These are phyloP conservation scores for Motacilla alba DNA, from an alignment of 2,113 vertebrate genomes.

Conservation along the genomic window DNA sequence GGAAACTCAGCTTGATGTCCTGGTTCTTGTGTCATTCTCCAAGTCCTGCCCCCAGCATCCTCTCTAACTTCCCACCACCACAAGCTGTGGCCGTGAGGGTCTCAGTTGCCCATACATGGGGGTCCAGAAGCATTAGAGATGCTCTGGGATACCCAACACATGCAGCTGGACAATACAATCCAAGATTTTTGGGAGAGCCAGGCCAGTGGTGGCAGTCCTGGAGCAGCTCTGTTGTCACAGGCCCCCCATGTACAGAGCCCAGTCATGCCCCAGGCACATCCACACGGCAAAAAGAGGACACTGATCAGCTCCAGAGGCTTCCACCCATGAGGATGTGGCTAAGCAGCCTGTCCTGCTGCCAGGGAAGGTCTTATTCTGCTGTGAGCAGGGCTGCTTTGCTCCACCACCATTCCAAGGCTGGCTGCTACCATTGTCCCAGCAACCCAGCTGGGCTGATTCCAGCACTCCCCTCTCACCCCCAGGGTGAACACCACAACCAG, in stretches of 20 bases:
- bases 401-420: background rate
- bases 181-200: background rate
- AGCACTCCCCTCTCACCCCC: background rate
- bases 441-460: background rate
- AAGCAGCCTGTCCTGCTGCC: background rate
- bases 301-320: background rate
- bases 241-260: background rate
- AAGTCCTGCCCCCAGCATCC: background rate
- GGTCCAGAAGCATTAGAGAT: background rate
- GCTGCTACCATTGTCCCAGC: background rate
- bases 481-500: background rate
- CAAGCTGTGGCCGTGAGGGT: background rate
- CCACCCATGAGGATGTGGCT: background rate
- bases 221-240: background rate
- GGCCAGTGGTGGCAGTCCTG: background rate
- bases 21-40: fast-evolving
- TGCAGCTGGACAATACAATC: background rate
- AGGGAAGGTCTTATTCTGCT: background rate
- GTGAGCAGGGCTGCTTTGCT: background rate
- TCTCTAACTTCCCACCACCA: background rate
- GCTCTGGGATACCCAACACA: background rate
- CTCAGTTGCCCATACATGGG: background rate
- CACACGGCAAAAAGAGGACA: background rate
- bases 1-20: fast-evolving
- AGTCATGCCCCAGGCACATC: background rate